Evolutionary conservation across 2,797 vertebrate genomes (phyloP), one percentile per base, ranked within the genome.

Genomic region (Percopsis omiscomaycus): DNA sequence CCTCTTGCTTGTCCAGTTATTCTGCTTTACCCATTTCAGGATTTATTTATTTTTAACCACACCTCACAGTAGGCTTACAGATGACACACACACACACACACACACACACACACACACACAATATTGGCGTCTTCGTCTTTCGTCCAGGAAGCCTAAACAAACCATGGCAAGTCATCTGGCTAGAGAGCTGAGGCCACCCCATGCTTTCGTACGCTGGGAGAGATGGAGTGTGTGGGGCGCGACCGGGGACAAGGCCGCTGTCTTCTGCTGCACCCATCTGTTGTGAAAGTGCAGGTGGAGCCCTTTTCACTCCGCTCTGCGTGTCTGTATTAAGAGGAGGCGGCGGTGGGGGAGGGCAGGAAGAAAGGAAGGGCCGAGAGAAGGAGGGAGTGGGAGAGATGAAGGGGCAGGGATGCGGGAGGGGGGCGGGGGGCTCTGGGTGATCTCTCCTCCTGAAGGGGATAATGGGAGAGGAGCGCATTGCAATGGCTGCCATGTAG

Each of bases 401-500:
- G 69, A 61, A 51, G 29, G 57, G 68, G 15, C 47, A 61, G 71
- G 73, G 79, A 68, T 50, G 81, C 27, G 49, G 55, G 55, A 49
- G 68, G 71, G 44, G 15, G 61, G 47, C 50, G 72, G 71, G 82
- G 75, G 77, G 69, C 74, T 75, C 32, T 59, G 51, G 71, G 75
- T 80, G 90, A 91, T 93, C 89, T 93, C 88, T 92, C 84, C 91
- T 92, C 84, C 91, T 92, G 91, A 93, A 92, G 91, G 90, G 91
- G 89, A 92, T 92, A 92, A 92, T 91, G 89, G 91, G 87, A 89
- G 88, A 90, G 84, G 86, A 90, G 88, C 85, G 86, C 90, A 91
- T 91, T 83, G 91, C 91, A 93, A 93, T 93, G 92, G 92, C 92
- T 93, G 93, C 90, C 86, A 79, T 91, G 89, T 91, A 92, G 89